Evolutionary conservation across 2,113 vertebrate species (phyloP).

Genomic region (Glaucomys volans): DNA sequence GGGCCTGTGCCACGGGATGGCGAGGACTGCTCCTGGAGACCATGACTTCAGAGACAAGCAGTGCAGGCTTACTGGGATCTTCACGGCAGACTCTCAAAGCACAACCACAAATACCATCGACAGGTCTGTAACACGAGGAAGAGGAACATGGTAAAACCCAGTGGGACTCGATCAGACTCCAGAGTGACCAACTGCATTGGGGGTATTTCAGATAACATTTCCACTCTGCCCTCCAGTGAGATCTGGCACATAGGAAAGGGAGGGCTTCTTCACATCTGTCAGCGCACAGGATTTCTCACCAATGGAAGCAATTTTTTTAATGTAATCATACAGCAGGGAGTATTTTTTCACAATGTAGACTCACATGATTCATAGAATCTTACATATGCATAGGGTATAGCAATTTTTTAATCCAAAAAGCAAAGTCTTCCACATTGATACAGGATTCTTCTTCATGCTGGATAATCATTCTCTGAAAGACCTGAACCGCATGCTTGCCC

Average conservation of each 20-base stretch:
- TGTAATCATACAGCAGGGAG: too few relatives aligned
- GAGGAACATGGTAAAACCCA: not conserved
- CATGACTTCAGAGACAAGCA: not conserved
- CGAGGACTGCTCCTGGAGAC: not conserved
- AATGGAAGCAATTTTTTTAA: too few relatives aligned
- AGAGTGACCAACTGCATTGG: too few relatives aligned
- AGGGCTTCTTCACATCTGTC: not conserved
- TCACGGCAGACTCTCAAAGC: not conserved
- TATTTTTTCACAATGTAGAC: too few relatives aligned
- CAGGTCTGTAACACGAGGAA: too few relatives aligned
- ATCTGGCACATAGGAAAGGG: not conserved
- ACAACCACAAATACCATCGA: not conserved
- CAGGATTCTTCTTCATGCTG: not conserved
- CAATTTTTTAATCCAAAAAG: not conserved
- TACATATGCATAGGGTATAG: too few relatives aligned
- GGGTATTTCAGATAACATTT: not conserved
- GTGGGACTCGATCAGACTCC: not conserved
- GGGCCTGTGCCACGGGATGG: not conserved
- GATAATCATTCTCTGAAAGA: not conserved
- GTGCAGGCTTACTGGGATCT: not conserved
- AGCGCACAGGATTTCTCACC: not conserved
- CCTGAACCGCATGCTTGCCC: not conserved
- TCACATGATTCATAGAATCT: too few relatives aligned
- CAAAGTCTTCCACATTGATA: not conserved
- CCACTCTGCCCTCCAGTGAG: not conserved